Conservation (phyloP, 2,113 vertebrate species). For the Megaleporinus macrocephalus region DNA sequence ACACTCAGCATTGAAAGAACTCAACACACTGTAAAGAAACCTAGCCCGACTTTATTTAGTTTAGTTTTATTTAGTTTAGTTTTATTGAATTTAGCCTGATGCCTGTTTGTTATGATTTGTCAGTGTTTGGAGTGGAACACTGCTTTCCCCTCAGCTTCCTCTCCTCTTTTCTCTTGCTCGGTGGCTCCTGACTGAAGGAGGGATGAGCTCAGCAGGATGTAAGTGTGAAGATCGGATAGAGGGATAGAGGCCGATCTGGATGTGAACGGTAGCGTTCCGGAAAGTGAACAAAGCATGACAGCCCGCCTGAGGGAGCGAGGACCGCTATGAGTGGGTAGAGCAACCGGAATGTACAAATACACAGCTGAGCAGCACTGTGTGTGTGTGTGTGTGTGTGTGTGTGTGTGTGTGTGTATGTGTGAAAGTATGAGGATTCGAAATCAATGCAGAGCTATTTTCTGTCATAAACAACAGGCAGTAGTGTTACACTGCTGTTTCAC, state of each 20-base stretch:
- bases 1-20: too few relatives aligned
- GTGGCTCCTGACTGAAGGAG: slow-evolving; percentile 10
- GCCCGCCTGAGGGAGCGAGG: slow-evolving; percentile 25
- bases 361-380: neutral
- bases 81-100: slow-evolving; percentile 25
- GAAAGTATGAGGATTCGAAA: neutral
- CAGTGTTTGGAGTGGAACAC: slow-evolving; percentile 17
- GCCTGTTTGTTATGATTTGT: slow-evolving; percentile 34
- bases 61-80: slow-evolving; percentile 34
- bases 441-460: neutral
- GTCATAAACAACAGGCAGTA: neutral
- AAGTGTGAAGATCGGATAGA: slow-evolving; percentile 3
- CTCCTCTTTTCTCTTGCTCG: slow-evolving; percentile 21
- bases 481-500: too few relatives aligned
- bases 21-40: too few relatives aligned
- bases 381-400: too few relatives aligned
- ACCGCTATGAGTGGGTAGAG: neutral
- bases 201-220: slow-evolving; percentile 35
- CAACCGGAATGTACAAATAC: neutral
- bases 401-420: too few relatives aligned
- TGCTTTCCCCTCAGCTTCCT: slow-evolving; percentile 8
- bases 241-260: slow-evolving; percentile 34
- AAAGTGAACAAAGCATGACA: slow-evolving; percentile 24
- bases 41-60: slow-evolving; percentile 26
- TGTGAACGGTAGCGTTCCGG: slow-evolving; percentile 20